phyloP scores from a whole-genome alignment of 2,113 vertebrate species.

The Physeter macrocephalus region DNA sequence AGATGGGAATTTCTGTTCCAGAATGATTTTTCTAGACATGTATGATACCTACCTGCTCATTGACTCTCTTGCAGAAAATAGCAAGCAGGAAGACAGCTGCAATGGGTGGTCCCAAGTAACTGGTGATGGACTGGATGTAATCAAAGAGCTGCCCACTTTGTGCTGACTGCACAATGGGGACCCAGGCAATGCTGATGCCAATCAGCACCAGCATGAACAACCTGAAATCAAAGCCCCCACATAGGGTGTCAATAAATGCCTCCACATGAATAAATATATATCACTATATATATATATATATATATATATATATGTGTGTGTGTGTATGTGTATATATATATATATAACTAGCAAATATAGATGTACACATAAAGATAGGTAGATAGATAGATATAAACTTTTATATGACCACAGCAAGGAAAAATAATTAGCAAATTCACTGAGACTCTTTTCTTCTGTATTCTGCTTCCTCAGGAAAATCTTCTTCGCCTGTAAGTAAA shows the following conservation, averaged over 20 bases:
- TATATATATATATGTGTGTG: too few species aligned
- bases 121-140: constrained; percentile 95
- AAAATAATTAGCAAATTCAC: background rate
- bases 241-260: background rate
- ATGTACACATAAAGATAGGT: background rate
- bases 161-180: constrained; percentile 91
- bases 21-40: background rate
- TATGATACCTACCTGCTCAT: constrained; percentile 84
- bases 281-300: background rate
- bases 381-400: background rate
- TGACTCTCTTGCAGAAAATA: constrained; percentile 93
- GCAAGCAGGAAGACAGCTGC: constrained; percentile 91
- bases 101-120: constrained; percentile 93
- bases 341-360: background rate
- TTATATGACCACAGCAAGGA: background rate
- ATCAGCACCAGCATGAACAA: constrained; percentile 92
- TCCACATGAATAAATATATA: background rate
- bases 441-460: background rate
- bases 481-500: background rate
- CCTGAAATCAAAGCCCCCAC: constrained; percentile 77
- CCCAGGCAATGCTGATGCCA: constrained; percentile 95
- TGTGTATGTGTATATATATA: too few species aligned
- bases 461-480: background rate
- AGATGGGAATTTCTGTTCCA: background rate
- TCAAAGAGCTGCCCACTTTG: constrained; percentile 96